A percentile compares a stretch with the other conserved stretches of the same genome.
Conservation (phyloP, 2,888 invertebrate genomes). For the Pterobdella sp. region DNA sequence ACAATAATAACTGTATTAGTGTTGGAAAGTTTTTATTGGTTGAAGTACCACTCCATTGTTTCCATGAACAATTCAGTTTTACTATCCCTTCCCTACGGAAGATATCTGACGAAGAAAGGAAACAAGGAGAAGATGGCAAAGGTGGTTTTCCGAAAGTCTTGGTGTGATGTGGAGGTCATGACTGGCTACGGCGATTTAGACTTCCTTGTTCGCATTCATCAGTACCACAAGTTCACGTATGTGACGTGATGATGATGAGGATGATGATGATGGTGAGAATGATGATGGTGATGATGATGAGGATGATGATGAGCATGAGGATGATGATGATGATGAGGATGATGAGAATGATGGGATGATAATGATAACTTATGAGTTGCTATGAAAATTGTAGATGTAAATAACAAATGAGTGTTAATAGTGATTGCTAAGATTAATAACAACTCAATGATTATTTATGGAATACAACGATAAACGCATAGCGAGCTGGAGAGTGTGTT, state of each 20-base stretch:
- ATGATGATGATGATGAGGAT: too few relatives aligned
- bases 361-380: too few relatives aligned
- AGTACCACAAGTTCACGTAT: background rate
- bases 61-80: too few relatives aligned
- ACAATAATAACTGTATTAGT: background rate
- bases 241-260: background rate
- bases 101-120: background rate
- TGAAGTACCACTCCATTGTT: too few relatives aligned
- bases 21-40: background rate
- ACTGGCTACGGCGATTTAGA: background rate
- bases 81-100: background rate
- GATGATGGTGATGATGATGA: background rate
- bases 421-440: too few relatives aligned
- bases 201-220: background rate
- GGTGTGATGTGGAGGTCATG: background rate
- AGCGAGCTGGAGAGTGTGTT: slow-evolving; percentile 1
- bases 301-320: background rate
- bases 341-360: too few relatives aligned
- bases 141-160: background rate
- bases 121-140: background rate
- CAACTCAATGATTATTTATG: too few relatives aligned
- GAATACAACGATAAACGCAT: too few relatives aligned
- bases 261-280: background rate
- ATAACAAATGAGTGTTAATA: too few relatives aligned
- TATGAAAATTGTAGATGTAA: too few relatives aligned